Evolutionary conservation across 1,140 invertebrate species (phyloP).

Genomic region (Drosophila dunni): DNA sequence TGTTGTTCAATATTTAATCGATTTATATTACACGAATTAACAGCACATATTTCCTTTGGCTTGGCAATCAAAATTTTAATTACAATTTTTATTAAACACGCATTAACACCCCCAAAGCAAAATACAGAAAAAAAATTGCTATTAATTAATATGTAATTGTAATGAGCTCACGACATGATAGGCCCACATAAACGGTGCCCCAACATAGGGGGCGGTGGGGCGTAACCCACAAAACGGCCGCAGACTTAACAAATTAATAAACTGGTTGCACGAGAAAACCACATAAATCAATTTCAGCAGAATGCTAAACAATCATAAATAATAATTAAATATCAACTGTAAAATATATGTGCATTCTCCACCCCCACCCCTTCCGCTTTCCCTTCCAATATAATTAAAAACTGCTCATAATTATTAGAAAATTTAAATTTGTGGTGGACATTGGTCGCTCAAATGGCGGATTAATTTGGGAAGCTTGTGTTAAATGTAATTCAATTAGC

Average conservation of each 20-base stretch:
- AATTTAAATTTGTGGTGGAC: constrained; percentile 67
- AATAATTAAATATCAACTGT: constrained; percentile 71
- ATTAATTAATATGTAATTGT: constrained; percentile 82
- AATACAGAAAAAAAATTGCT: constrained; percentile 56
- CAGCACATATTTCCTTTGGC: constrained; percentile 18
- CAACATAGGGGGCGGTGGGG: background rate
- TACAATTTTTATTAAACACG: constrained; percentile 53
- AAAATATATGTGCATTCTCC: constrained; percentile 28
- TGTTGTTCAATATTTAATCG: constrained; percentile 1
- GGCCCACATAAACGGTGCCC: constrained; percentile 45
- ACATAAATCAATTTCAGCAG: constrained; percentile 77
- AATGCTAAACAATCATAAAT: constrained; percentile 80
- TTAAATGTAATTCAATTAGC: constrained; percentile 64
- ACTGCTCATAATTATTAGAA: constrained; percentile 66
- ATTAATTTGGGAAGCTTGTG: constrained; percentile 54
- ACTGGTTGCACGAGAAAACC: constrained; percentile 68
- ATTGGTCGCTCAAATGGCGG: constrained; percentile 56
- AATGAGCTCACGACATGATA: constrained; percentile 66
- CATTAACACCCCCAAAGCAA: constrained; percentile 51
- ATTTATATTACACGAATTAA: background rate
- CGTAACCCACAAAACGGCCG: constrained; percentile 55
- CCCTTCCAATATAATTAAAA: constrained; percentile 60
- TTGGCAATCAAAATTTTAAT: constrained; percentile 58
- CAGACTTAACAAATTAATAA: constrained; percentile 79
- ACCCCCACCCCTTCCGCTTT: background rate